Conservation (phyloP, 2,888 invertebrate genomes). For the Xestia rhomboidea region DNA sequence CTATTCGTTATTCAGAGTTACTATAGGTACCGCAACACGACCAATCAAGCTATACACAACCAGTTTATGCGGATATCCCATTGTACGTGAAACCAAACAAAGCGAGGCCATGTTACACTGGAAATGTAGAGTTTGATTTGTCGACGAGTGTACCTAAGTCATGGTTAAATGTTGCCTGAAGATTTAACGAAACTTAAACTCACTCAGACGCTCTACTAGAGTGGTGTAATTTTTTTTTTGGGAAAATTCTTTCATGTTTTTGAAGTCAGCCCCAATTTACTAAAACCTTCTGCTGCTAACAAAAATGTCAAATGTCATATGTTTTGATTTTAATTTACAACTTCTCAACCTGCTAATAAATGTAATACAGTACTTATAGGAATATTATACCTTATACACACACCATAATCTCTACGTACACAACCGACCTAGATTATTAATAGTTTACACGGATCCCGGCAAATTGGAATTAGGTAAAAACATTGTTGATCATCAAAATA, state of each 20-base stretch:
- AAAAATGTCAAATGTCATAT: too few species aligned
- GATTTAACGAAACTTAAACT: not conserved
- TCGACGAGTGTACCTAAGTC: too few species aligned
- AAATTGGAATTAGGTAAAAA: constrained; percentile 55
- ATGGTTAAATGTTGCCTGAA: not conserved
- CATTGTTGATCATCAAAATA: constrained; percentile 53
- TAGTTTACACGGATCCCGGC: constrained; percentile 53
- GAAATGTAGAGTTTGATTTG: too few species aligned
- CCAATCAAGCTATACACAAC: too few species aligned
- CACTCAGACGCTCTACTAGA: not conserved
- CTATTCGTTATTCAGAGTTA: not conserved
- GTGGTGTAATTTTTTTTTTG: not conserved
- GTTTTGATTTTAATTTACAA: not conserved
- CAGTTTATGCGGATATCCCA: too few species aligned
- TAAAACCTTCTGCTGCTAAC: not conserved
- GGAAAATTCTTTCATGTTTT: too few species aligned
- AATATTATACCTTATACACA: not conserved
- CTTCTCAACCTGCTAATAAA: not conserved
- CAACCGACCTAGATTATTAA: constrained; percentile 51
- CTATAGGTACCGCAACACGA: too few species aligned
- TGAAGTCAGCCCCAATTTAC: too few species aligned
- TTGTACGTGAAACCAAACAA: too few species aligned
- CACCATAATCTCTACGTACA: constrained; percentile 39
- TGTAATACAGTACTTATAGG: not conserved
- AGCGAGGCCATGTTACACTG: too few species aligned